Percentiles rank a stretch among this genome's conserved stretches.
These are phyloP conservation scores for Magallana ariakensis DNA, from an alignment of 1,140 invertebrate genomes.

Conservation along the genomic window DNA sequence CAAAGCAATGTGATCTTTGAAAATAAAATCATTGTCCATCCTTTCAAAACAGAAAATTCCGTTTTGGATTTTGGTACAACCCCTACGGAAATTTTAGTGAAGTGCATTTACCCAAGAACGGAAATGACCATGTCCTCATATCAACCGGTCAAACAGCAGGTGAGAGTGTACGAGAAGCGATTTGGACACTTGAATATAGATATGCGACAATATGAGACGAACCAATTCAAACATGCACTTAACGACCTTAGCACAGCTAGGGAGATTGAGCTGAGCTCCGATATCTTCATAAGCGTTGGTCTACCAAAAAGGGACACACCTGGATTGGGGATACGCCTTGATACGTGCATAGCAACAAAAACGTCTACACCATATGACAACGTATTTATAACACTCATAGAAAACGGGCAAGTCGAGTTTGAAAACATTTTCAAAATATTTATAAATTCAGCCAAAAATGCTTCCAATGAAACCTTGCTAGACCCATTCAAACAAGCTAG, in stretches of 20 bases:
- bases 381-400: conserved; percentile 1
- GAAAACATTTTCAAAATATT: background rate
- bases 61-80: conserved; percentile 27
- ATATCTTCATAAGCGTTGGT: conserved; percentile 34
- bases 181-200: conserved; percentile 47
- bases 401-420: conserved; percentile 37
- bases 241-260: background rate
- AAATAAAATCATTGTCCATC: conserved; percentile 23
- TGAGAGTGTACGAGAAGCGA: conserved; percentile 48
- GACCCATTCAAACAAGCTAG: too few species aligned
- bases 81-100: conserved; percentile 29
- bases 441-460: too few species aligned
- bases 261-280: background rate
- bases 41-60: background rate
- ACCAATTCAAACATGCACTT: conserved; percentile 31
- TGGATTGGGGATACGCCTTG: conserved; percentile 38
- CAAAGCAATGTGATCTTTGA: conserved; percentile 42
- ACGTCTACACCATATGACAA: conserved; percentile 28
- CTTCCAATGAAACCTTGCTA: too few species aligned
- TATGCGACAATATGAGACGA: conserved; percentile 31
- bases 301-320: background rate
- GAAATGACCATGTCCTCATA: conserved; percentile 38
- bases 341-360: conserved; percentile 45
- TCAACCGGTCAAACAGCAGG: background rate
- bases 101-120: conserved; percentile 42